Percentiles rank a stretch among this genome's conserved stretches.
phyloP scores from a whole-genome alignment of 2,113 vertebrate species.

The Irena cyanogastra region DNA sequence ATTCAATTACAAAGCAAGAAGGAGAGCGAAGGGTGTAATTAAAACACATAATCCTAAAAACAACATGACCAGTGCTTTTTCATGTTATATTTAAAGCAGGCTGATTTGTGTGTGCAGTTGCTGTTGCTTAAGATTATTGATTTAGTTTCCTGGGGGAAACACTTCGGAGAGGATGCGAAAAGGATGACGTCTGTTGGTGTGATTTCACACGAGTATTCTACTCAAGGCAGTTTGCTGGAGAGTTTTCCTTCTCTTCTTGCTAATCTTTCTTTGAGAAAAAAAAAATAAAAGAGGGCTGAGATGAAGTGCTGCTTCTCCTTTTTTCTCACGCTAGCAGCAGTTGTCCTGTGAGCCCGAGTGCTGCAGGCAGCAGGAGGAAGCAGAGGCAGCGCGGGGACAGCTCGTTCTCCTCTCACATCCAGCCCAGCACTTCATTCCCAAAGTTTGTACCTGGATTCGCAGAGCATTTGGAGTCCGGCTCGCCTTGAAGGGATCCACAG shows the following conservation, averaged over 20 bases:
- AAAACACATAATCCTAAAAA: conserved; percentile 33
- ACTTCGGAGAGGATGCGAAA: not conserved
- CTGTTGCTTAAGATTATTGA: conserved; percentile 29
- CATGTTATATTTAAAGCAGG: not conserved
- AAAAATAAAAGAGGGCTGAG: not conserved
- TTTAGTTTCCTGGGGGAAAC: conserved; percentile 37
- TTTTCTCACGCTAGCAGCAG: not conserved
- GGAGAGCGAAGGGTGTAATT: not conserved
- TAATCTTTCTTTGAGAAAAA: not conserved
- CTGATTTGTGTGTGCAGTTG: not conserved
- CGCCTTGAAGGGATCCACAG: accelerated
- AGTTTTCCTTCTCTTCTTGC: not conserved
- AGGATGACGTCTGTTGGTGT: not conserved
- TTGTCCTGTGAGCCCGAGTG: not conserved
- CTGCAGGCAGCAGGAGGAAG: not conserved
- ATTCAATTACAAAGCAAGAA: conserved; percentile 36
- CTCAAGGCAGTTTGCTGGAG: not conserved
- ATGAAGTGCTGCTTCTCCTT: not conserved
- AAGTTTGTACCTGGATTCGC: not conserved
- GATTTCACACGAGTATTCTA: not conserved
- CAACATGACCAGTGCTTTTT: conserved; percentile 9
- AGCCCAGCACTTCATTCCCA: accelerated
- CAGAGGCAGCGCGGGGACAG: accelerated
- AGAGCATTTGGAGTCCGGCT: accelerated
- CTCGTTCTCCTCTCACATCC: not conserved